Percentiles rank a stretch among this genome's conserved stretches.
Conservation (phyloP, 1,140 invertebrate species). For the Macrotrachela quadricornifera region DNA sequence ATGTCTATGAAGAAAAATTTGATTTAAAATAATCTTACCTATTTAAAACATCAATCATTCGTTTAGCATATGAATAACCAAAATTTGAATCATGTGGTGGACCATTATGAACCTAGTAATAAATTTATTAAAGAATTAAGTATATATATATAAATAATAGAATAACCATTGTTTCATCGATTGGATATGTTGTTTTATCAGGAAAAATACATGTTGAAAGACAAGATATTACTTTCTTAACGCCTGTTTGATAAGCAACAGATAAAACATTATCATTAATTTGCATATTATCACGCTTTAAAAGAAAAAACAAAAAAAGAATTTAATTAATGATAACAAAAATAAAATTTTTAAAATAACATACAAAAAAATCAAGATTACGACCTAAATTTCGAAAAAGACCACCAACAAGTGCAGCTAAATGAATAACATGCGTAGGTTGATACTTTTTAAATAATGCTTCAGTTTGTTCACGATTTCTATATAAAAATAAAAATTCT, state of each 20-base stretch:
- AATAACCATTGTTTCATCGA: slow-evolving; percentile 83
- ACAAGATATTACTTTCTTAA: slow-evolving; percentile 85
- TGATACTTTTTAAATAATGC: slow-evolving; percentile 53
- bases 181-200: slow-evolving; percentile 89
- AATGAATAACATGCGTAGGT: slow-evolving; percentile 88
- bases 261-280: slow-evolving; percentile 91
- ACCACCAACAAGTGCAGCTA: slow-evolving; percentile 95
- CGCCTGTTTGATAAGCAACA: slow-evolving; percentile 46
- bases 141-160: slow-evolving; percentile 3
- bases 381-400: slow-evolving; percentile 83
- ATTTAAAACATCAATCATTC: slow-evolving; percentile 84
- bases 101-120: slow-evolving; percentile 62
- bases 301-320: slow-evolving; percentile 13
- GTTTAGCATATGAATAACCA: slow-evolving; percentile 93
- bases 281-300: slow-evolving; percentile 59
- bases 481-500: slow-evolving; percentile 29
- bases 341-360: slow-evolving; percentile 12
- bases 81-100: slow-evolving; percentile 90
- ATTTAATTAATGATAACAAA: background rate
- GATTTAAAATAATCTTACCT: slow-evolving; percentile 26
- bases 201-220: slow-evolving; percentile 97
- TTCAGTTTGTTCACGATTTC: slow-evolving; percentile 48
- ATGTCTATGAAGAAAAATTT: no score
- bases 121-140: slow-evolving; percentile 11
- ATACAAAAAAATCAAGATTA: slow-evolving; percentile 87